Evolutionary conservation across 1,140 invertebrate species (phyloP), one percentile per base, ranked within the genome.

Genomic region (Hestina assimilis): DNA sequence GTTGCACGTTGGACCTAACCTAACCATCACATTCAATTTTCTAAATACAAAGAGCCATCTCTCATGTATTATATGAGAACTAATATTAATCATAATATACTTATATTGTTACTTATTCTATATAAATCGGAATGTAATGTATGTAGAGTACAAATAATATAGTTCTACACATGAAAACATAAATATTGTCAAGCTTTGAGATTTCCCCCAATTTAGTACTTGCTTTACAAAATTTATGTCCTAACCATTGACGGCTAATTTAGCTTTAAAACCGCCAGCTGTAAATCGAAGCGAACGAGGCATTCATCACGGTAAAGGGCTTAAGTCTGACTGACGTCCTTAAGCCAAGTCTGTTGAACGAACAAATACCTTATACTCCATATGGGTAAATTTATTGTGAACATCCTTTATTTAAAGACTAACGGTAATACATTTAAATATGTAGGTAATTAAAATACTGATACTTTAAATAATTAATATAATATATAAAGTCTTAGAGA

Each of bases 141-240:
- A 4, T 31, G 31, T 11, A 7, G 12, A 46, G 0, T 1, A 3
- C 19, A 45, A 35, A 48, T 23, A 21, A 35, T 23, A 48, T 31
- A 8, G 19, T 21, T 15, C 43, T 20, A 19, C 26, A 33, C n/a
- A 21, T 7, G 6, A 19, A 17, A 3, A 29, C 48, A 51, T 40
- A 51, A 40, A 51, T 51, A 26, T 24, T 5, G 31, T 12, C 19
- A 33, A 28, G 20, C 23, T 8, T 23, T 9, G 31, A 40, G 48
- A 51, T 51, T 51, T 51, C 11, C 23, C 23, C 31, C 12, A 51
- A 40, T 40, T 51, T 51, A 51, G 35, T 51, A 51, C 35, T 52
- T 56, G 62, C 45, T 58, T 69, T 52, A 24, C 51, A 12, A 56
- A 69, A 65, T 69, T 65, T 65, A 69, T 64, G n/a, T 29, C 43